A percentile compares a stretch with the other conserved stretches of the same genome.
Evolutionary conservation across 2,888 invertebrate genomes (phyloP).

Genomic region (Pollenia labialis): DNA sequence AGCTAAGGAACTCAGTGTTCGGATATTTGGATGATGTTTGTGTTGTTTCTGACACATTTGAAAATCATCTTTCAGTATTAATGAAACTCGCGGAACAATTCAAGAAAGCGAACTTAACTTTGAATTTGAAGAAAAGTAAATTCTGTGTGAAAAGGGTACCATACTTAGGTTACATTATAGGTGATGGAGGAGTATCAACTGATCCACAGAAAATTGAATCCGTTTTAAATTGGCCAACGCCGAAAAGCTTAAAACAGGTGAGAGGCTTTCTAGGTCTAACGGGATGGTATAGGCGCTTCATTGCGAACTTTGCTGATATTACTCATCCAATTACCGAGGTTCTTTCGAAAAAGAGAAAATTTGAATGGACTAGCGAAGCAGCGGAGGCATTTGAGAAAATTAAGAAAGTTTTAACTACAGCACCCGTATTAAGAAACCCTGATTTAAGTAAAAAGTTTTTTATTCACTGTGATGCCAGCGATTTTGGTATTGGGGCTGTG

Average conservation of each 20-base stretch:
- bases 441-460: conserved; percentile 41
- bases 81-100: not conserved
- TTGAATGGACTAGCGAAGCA: conserved; percentile 35
- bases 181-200: not conserved
- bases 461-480: conserved; percentile 18
- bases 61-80: not conserved
- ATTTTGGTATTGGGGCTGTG: conserved; percentile 11
- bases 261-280: conserved; percentile 9
- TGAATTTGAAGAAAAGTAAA: not conserved
- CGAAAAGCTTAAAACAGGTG: not conserved
- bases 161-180: conserved; percentile 36
- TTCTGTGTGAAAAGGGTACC: not conserved
- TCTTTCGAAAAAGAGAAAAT: conserved; percentile 46
- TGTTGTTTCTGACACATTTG: conserved; percentile 13
- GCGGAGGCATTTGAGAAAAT: no score
- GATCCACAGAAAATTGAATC: not conserved
- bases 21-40: conserved; percentile 52
- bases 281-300: conserved; percentile 71
- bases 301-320: conserved; percentile 57
- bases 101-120: not conserved
- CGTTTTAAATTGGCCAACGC: not conserved
- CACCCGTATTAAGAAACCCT: conserved; percentile 4
- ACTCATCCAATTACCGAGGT: conserved; percentile 49
- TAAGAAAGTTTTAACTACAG: no score
- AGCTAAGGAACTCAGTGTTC: conserved; percentile 27